A percentile compares a stretch with the other conserved stretches of the same genome.
phyloP scores from a whole-genome alignment of 2,113 vertebrate species.

The Halichoeres trimaculatus region DNA sequence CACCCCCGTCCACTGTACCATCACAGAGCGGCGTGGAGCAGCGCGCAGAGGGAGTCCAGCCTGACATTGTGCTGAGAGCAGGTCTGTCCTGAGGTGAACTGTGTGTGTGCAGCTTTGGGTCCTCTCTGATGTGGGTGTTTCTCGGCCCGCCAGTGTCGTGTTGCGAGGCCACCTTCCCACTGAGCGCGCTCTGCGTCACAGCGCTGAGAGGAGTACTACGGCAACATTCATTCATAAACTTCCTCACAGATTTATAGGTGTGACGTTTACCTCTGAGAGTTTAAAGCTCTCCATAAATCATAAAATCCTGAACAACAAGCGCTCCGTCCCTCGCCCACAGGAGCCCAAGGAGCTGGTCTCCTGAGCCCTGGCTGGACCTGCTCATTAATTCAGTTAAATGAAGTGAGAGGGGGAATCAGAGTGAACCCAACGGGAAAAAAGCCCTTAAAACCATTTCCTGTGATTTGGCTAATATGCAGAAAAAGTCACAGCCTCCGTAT shows the following conservation, averaged over 20 bases:
- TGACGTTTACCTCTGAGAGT: too few species aligned
- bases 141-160: conserved; percentile 91
- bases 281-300: too few species aligned
- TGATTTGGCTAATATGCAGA: conserved; percentile 66
- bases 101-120: conserved; percentile 83
- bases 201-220: conserved; percentile 47
- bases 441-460: conserved; percentile 78
- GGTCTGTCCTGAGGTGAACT: conserved; percentile 69
- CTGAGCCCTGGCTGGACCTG: conserved; percentile 69
- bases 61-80: conserved; percentile 54
- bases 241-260: not conserved
- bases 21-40: conserved; percentile 52
- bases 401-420: conserved; percentile 82
- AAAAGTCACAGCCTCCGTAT: conserved; percentile 32
- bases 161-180: conserved; percentile 90
- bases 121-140: conserved; percentile 94
- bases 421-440: conserved; percentile 70
- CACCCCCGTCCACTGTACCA: conserved; percentile 32
- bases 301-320: conserved; percentile 38
- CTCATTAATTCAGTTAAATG: conserved; percentile 89
- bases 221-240: conserved; percentile 50
- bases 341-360: conserved; percentile 60
- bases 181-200: conserved; percentile 88
- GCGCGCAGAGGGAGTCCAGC: conserved; percentile 57
- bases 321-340: conserved; percentile 24